Evolutionary conservation across 1,140 invertebrate species (phyloP).

Genomic region (Theocolax elegans): DNA sequence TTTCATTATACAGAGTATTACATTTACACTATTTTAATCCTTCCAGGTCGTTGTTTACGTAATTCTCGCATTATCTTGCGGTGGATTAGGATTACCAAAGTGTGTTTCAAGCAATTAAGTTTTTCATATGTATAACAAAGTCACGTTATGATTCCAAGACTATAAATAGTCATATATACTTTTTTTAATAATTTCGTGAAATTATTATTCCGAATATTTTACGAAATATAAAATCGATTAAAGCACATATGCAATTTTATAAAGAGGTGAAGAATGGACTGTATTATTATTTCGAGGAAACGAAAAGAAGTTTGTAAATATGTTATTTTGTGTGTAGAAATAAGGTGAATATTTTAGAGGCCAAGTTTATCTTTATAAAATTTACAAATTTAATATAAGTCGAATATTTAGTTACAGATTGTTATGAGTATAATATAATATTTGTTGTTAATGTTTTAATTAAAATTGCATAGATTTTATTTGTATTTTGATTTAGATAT

Average conservation of each 20-base stretch:
- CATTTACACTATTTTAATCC: slow-evolving; percentile 34
- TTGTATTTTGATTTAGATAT: no score
- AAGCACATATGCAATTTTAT: slow-evolving; percentile 25
- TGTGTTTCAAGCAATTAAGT: slow-evolving; percentile 68
- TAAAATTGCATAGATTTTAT: no score
- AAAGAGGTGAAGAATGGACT: slow-evolving; percentile 15
- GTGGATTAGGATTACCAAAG: slow-evolving; percentile 82
- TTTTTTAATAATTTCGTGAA: neutral
- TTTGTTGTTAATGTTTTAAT: no score
- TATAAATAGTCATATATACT: slow-evolving; percentile 4
- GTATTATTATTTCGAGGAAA: slow-evolving; percentile 21
- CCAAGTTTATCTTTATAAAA: neutral
- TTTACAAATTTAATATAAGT: no score
- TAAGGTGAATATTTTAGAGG: slow-evolving; percentile 1
- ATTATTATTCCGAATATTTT: slow-evolving; percentile 1
- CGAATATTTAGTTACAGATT: no score
- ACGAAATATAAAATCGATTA: slow-evolving; percentile 13
- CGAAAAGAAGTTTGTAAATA: slow-evolving; percentile 39
- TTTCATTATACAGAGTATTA: no score
- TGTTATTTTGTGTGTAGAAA: slow-evolving; percentile 11
- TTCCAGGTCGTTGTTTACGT: slow-evolving; percentile 81
- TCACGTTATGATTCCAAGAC: neutral
- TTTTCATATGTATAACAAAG: neutral
- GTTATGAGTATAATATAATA: no score
- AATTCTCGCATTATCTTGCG: slow-evolving; percentile 87